A percentile compares a stretch with the other conserved stretches of the same genome.
phyloP scores from a whole-genome alignment of 92 coral and sea anemone genomes.

The Zoanthus solanderi region DNA sequence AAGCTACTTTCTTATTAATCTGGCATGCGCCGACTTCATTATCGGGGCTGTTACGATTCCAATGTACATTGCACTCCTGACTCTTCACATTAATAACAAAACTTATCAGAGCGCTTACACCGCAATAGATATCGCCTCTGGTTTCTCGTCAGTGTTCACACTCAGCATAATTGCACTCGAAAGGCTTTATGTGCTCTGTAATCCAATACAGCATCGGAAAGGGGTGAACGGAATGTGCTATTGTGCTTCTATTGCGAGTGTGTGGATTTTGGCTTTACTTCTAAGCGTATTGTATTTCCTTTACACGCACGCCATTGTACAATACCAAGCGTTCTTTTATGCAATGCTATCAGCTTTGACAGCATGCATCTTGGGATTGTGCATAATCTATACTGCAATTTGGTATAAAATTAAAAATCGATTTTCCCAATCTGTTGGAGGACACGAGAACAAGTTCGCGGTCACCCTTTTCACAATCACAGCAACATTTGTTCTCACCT shows the following conservation, averaged over 20 bases:
- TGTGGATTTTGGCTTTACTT: constrained; percentile 67
- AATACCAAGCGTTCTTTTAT: constrained; percentile 66
- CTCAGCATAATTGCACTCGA: constrained; percentile 61
- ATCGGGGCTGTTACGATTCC: not conserved
- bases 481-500: constrained; percentile 66
- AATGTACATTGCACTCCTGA: constrained; percentile 26
- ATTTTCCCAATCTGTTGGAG: constrained; percentile 56
- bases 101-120: constrained; percentile 14
- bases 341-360: constrained; percentile 66
- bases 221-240: constrained; percentile 9
- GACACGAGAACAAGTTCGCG: constrained; percentile 62
- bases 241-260: constrained; percentile 31
- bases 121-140: constrained; percentile 67
- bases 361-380: constrained; percentile 63
- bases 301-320: constrained; percentile 55
- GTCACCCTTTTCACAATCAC: constrained; percentile 73
- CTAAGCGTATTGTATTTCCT: constrained; percentile 69
- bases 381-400: constrained; percentile 59
- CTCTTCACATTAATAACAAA: not conserved
- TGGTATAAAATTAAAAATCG: constrained; percentile 71
- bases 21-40: constrained; percentile 1
- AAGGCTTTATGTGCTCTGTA: constrained; percentile 54
- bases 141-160: constrained; percentile 68
- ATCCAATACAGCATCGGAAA: constrained; percentile 52
- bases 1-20: constrained; percentile 13